Evolutionary conservation across 2,113 vertebrate genomes (phyloP).

Genomic region (Istiophorus platypterus): DNA sequence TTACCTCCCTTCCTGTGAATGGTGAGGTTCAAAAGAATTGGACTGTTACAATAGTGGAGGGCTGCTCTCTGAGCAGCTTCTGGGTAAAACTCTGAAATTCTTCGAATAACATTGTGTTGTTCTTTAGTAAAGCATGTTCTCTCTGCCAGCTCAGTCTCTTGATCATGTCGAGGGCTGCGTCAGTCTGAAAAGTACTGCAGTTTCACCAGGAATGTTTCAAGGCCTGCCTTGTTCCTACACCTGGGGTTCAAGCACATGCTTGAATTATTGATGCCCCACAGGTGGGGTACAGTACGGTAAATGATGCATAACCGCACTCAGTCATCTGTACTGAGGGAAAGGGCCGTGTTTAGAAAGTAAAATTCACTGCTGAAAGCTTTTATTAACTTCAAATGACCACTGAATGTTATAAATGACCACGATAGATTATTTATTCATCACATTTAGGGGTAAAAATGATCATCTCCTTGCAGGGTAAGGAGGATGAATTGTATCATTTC

Average conservation of each 20-base stretch:
- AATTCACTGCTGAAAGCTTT: constrained; percentile 12
- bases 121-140: constrained; percentile 56
- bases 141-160: constrained; percentile 59
- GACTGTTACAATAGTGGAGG: constrained; percentile 32
- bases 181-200: constrained; percentile 60
- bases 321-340: constrained; percentile 21
- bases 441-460: constrained; percentile 22
- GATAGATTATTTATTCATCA: constrained; percentile 3
- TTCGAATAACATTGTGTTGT: constrained; percentile 61
- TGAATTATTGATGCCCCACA: constrained; percentile 79
- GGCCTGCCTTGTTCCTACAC: constrained; percentile 66
- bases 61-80: constrained; percentile 41
- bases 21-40: constrained; percentile 5
- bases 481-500: constrained; percentile 35
- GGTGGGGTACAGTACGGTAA: constrained; percentile 60
- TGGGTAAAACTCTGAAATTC: constrained; percentile 47
- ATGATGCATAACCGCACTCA: constrained; percentile 65
- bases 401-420: constrained; percentile 18
- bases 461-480: background rate
- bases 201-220: constrained; percentile 68
- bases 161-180: constrained; percentile 69
- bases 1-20: constrained; percentile 2
- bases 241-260: constrained; percentile 61
- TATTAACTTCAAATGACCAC: background rate
- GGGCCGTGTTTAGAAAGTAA: constrained; percentile 33